Base-by-base conservation (phyloP, 2,113 vertebrate genomes). In the Myiopsitta monachus region DNA sequence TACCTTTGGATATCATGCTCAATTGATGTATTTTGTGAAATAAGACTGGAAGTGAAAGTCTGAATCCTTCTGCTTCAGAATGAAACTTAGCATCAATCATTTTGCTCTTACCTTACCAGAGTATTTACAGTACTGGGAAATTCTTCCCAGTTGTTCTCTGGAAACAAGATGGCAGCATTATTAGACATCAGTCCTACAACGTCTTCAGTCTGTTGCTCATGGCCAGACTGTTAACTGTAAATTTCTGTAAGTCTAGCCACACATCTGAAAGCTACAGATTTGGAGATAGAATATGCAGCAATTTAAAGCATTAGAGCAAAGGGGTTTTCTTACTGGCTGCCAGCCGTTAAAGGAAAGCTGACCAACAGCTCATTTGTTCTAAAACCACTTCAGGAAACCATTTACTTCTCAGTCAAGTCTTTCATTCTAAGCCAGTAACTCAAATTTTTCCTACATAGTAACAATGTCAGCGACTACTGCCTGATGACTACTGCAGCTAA, bases 391-490 rank as follows among this genome's bases (percentile, higher is more conserved):
- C 17, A 61, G 59, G 47, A 90, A 72, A 68, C 33, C 47, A 77
- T 55, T 80, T 57, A 75, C 43, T 91, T 70, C 55, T 87, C 69
- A 90, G 61, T 72, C n/a, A 63, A 72, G 41, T 33, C 46, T 70
- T 63, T 79, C 74, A 75, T 75, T 90, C 38, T 38, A 85, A 81
- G 74, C 7, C 61, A 82, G 51, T 52, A 87, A 75, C 16, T 75
- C 51, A 54, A 41, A 78, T 59, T 82, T 63, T 17, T 63, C 61
- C 70, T 49, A 81, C 75, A 74, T 6, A 51, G 69, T 15, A 82
- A 24, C 1, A 0, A 46, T 17, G 12, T n/a, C 63, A 70, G 38
- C 0, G 0, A 62, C 38, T 52, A 16, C 44, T 27, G 51, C 16
- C 1, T 38, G 27, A 70, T 28, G 55, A 57, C 15, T 26, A 57